Evolutionary conservation across 1,140 invertebrate genomes (phyloP), one percentile per base, ranked within the genome.

Genomic region (Caenorhabditis briggsae): DNA sequence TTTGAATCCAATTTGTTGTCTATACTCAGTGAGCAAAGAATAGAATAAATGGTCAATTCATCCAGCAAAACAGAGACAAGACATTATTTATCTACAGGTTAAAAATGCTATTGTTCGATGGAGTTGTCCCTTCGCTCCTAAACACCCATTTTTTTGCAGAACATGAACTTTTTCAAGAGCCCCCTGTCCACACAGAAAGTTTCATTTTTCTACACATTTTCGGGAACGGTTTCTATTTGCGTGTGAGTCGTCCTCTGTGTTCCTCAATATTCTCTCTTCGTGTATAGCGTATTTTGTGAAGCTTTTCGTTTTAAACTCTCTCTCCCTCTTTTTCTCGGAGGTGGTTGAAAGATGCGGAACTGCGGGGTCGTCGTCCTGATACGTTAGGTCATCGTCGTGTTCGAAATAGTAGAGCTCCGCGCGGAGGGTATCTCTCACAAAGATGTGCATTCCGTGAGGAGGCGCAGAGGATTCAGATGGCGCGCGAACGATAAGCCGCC

Each of bases 241-340:
- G 46, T 50, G 70, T 78, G 70, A 33, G 33, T 33, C 33, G 33
- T 33, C 33, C n/a, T n/a, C 70, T 53, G 33, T 78, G 46, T 78
- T 78, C 70, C 46, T 50, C 46, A 43, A 41, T 78, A 50, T 50
- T 48, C 43, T 50, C 50, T 33, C 46, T 78, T 78, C 70, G 70
- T 78, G 70, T 78, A 50, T 78, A 78, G 70, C 70, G 70, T 78
- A 78, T 78, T 78, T 78, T 78, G 70, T 78, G 70, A n/a, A 78
- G 70, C 43, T 78, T 78, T 50, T 23, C 46, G 70, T 78, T 78
- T 78, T 78, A 78, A 78, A 50, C 70, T 78, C 70, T 7, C 7
- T 2, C 11, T 8, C n/a, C n/a, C 23, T 64, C 23, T 8, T 65
- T 23, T 11, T 18, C 8, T 8, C n/a, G 56, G 20, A 18, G 25